These are phyloP conservation scores for Gallinago paraguaiae DNA, from an alignment of 2,113 vertebrate species.

Conservation along the genomic window DNA sequence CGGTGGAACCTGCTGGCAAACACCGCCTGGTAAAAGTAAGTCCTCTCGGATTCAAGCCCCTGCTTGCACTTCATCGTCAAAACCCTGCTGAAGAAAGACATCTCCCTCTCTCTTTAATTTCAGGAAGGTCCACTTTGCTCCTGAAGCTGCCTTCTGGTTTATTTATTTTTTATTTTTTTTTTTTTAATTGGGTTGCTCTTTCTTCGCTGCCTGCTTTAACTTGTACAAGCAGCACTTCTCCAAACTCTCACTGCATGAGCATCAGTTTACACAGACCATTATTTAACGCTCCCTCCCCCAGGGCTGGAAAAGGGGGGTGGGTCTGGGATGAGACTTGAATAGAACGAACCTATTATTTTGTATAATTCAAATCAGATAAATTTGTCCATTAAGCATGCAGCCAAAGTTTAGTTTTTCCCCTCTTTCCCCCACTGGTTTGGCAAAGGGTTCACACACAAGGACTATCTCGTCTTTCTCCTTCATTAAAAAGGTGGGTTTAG, in stretches of 20 bases:
- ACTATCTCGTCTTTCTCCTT: background rate
- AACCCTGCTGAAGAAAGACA: conserved; percentile 75
- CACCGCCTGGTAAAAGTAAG: background rate
- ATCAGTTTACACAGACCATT: conserved; percentile 74
- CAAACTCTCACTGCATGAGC: conserved; percentile 55
- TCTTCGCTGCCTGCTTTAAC: conserved; percentile 33
- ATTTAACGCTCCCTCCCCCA: conserved; percentile 72
- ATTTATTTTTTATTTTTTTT: background rate
- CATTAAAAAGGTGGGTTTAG: background rate
- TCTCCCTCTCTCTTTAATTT: background rate
- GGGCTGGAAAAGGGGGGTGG: conserved; percentile 64
- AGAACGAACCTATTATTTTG: conserved; percentile 53
- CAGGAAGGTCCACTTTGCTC: background rate
- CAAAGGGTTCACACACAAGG: background rate
- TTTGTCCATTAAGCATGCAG: background rate
- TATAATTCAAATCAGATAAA: conserved; percentile 62
- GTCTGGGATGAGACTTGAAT: conserved; percentile 55
- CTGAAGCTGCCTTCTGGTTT: conserved; percentile 12
- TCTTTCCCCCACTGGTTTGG: background rate
- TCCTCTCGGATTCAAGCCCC: conserved; percentile 4
- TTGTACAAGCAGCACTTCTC: conserved; percentile 46
- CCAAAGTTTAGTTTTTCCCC: background rate
- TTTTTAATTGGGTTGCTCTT: background rate
- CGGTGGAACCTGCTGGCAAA: conserved; percentile 71
- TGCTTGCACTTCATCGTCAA: conserved; percentile 16